Evolutionary conservation across 2,888 invertebrate genomes (phyloP), one percentile per base, ranked within the genome.

Genomic region (Plebejus anna): DNA sequence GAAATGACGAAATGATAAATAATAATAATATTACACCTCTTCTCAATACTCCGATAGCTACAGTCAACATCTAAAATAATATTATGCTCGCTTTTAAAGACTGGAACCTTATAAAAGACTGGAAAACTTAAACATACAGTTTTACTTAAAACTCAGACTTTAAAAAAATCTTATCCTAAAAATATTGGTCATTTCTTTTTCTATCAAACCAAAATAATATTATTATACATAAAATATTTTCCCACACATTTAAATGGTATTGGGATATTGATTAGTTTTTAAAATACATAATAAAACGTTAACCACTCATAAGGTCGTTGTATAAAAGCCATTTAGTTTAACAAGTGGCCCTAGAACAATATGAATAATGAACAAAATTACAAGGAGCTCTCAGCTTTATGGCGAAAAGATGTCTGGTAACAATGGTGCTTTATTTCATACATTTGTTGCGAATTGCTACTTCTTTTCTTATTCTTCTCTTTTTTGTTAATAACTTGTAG

Each of bases 401-500:
- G 82, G 79, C 82, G 77, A 84, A 89, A 93, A 93, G 92, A 93
- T 92, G 92, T 90, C 87, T 22, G 85, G 88, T 82, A 83, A 91
- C 90, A 91, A 92, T 86, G 80, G 82, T 80, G 82, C 83, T 84
- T 89, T 90, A 89, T 88, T 90, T 89, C 90, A 90, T 90, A 90
- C 91, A 89, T 89, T 91, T 91, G 91, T 91, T 87, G 84, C 92
- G 82, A 85, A 88, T 89, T 90, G 84, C 85, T 85, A 83, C 88
- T 87, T 89, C 85, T 82, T 87, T 90, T 86, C 85, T 84, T 83
- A 81, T 85, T 85, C 83, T 83, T 86, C 83, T 80, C 81, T 79
- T 80, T 76, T 81, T 82, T 83, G 84, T 79, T 81, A 80, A 81
- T 78, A 81, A 78, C 80, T 84, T 82, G 77, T 84, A 90, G 85